phyloP scores from a whole-genome alignment of 2,888 invertebrate genomes.

The Cheilosia vernalis region DNA sequence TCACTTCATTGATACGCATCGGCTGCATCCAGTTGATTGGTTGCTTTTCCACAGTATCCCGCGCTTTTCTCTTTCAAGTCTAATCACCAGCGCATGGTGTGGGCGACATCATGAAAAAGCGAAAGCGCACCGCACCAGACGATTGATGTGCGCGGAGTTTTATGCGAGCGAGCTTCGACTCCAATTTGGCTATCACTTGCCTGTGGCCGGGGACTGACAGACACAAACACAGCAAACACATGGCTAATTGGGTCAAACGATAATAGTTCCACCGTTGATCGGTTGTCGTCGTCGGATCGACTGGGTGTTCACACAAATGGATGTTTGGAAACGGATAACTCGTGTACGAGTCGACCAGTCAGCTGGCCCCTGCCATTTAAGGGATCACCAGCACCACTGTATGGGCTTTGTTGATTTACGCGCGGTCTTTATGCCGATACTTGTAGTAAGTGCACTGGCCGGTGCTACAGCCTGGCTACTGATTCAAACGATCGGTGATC shows the following conservation, averaged over 20 bases:
- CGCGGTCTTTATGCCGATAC: constrained; percentile 22
- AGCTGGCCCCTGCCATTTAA: constrained; percentile 56
- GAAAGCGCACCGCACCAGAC: constrained; percentile 51
- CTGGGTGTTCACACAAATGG: constrained; percentile 54
- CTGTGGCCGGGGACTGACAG: constrained; percentile 37
- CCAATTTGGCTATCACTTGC: constrained; percentile 61
- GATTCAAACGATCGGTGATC: constrained; percentile 15
- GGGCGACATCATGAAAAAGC: constrained; percentile 57
- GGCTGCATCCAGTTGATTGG: constrained; percentile 34
- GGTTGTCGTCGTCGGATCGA: not conserved
- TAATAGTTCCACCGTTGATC: constrained; percentile 41
- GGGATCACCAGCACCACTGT: constrained; percentile 29
- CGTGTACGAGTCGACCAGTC: constrained; percentile 38
- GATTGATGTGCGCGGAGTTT: constrained; percentile 36
- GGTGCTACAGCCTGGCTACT: constrained; percentile 16
- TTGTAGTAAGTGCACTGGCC: too few relatives aligned
- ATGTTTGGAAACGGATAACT: constrained; percentile 63
- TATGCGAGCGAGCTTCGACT: constrained; percentile 37
- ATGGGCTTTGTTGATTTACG: constrained; percentile 47
- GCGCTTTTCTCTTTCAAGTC: constrained; percentile 8
- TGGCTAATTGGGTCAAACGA: constrained; percentile 71
- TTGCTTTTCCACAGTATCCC: not conserved
- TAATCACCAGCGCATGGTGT: constrained; percentile 25
- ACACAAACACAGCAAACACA: constrained; percentile 40
- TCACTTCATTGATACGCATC: constrained; percentile 56